Evolutionary conservation across 2,113 vertebrate species (phyloP), one percentile per base, ranked within the genome.

Genomic region (Bagarius yarrelli): DNA sequence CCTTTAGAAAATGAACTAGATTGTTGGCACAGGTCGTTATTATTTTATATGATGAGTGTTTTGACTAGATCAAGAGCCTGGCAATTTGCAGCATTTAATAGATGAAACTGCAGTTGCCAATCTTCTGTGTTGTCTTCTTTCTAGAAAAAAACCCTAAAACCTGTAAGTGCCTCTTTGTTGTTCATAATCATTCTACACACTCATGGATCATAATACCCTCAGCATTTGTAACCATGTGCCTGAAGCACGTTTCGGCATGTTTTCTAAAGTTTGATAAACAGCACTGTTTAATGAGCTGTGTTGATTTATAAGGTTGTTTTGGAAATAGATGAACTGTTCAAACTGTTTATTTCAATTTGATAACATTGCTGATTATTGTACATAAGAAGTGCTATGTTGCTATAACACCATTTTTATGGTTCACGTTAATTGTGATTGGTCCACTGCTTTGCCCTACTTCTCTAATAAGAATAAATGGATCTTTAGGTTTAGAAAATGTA

Each of bases 391-490:
- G 30, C 3, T 25, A 27, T 25, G 19, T 67, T 67, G 11, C 9
- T 67, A n/a, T 55, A 67, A 55, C 50, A 76, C 32, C 63, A 18
- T 14, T 40, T 59, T 53, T 60, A 36, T 59, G 59, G 27, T 76
- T 34, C 66, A 56, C 4, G 36, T 76, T n/a, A 63, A 57, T 1
- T 75, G 72, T 25, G 64, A 57, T 30, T 50, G 56, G 77, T 44
- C 5, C 56, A 67, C 27, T 44, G 36, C 36, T 60, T 50, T 78
- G 36, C 52, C 60, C 83, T 84, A 74, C 67, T 84, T 84, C 23
- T 32, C 67, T 78, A 79, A 81, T 79, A 63, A 75, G 55, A 82
- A 79, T 76, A 15, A 72, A 81, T 81, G 53, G 53, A 53, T 76
- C 27, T 56, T 63, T 18, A 21, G 40, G 73, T 34, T 53, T 15